Evolutionary conservation across 1,140 invertebrate species (phyloP).

Genomic region (Nasonia longicornis): DNA sequence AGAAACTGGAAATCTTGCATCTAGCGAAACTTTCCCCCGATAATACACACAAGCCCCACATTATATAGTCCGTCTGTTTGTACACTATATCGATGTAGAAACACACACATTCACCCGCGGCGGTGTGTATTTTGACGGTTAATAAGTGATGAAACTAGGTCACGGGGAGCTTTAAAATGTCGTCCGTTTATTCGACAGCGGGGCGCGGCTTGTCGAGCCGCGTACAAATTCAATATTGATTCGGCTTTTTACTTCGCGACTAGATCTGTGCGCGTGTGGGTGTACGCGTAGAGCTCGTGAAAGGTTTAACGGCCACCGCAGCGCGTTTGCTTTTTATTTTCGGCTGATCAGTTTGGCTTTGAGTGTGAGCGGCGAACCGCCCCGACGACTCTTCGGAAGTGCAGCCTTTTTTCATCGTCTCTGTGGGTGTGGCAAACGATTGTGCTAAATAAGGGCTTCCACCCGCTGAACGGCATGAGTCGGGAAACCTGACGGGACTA

Average conservation of each 20-base stretch:
- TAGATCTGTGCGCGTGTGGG: neutral
- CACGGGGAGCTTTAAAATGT: constrained; percentile 17
- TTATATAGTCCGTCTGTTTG: neutral
- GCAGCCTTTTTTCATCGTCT: too few relatives aligned
- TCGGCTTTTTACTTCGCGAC: constrained; percentile 8
- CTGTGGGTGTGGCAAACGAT: too few relatives aligned
- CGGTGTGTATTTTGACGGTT: neutral
- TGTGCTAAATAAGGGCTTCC: too few relatives aligned
- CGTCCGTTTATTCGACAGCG: neutral
- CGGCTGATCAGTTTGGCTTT: constrained; percentile 3
- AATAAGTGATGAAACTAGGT: constrained; percentile 34
- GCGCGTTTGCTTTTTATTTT: neutral
- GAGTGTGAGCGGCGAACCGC: neutral
- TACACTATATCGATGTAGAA: neutral
- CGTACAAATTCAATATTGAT: constrained; percentile 30
- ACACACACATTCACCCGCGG: too few relatives aligned
- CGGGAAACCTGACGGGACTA: too few relatives aligned
- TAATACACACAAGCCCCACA: too few relatives aligned
- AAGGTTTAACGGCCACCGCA: neutral
- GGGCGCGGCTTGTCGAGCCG: neutral
- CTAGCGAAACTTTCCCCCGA: neutral
- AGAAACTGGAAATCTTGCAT: neutral
- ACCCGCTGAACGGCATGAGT: too few relatives aligned
- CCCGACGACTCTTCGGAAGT: too few relatives aligned
- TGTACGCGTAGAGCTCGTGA: neutral